Evolutionary conservation across 2,797 vertebrate genomes (phyloP).

Genomic region (Karalla daura): DNA sequence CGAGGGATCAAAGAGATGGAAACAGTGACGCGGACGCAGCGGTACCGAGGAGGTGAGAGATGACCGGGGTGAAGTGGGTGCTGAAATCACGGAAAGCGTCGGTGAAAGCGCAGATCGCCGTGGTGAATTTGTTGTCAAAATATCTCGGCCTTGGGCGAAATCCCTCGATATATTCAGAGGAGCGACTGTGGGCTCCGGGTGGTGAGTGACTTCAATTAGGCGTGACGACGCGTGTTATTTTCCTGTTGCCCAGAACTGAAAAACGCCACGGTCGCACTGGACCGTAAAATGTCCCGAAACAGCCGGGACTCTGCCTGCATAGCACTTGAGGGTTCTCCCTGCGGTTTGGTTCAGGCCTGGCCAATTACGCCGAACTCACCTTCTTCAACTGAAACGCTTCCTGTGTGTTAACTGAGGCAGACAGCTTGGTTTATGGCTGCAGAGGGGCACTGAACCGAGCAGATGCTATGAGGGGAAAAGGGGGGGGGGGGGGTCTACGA

Average conservation of each 20-base stretch:
- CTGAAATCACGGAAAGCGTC: constrained; percentile 37
- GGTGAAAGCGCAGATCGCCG: neutral
- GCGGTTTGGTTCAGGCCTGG: constrained; percentile 61
- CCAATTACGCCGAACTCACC: constrained; percentile 62
- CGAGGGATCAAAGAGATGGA: constrained; percentile 55
- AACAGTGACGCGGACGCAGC: constrained; percentile 35
- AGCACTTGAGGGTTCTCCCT: constrained; percentile 52
- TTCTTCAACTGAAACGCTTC: constrained; percentile 59
- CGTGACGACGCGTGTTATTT: constrained; percentile 8
- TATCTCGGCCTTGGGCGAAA: constrained; percentile 1
- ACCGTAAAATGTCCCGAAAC: neutral
- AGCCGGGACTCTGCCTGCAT: constrained; percentile 7
- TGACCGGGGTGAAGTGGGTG: neutral
- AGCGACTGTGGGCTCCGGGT: neutral
- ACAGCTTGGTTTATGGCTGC: constrained; percentile 51
- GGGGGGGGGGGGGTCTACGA: too few species aligned
- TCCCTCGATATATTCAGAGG: constrained; percentile 2
- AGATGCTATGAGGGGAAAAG: constrained; percentile 16
- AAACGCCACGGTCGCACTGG: too few species aligned
- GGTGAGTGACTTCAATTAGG: constrained; percentile 11
- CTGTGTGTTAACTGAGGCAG: constrained; percentile 40
- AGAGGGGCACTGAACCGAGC: constrained; percentile 11
- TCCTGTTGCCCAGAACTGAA: constrained; percentile 9
- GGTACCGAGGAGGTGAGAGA: neutral
- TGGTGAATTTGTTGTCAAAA: constrained; percentile 2